A percentile compares a stretch with the other conserved stretches of the same genome.
Evolutionary conservation across 2,113 vertebrate species (phyloP).

Genomic region (Burhinus oedicnemus): DNA sequence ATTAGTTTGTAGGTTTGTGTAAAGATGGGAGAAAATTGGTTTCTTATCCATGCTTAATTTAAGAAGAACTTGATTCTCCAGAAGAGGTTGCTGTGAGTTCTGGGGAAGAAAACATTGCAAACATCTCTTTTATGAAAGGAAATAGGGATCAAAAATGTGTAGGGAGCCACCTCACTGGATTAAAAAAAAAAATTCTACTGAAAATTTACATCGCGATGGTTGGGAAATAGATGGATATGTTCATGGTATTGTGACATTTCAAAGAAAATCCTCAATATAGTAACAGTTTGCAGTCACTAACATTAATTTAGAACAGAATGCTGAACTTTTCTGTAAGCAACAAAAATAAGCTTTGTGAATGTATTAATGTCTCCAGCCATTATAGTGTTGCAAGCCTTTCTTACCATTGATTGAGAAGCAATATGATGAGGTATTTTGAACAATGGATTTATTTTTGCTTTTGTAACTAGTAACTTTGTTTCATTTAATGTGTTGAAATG

Average conservation of each 20-base stretch:
- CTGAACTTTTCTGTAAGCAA: conserved; percentile 6
- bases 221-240: neutral
- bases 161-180: neutral
- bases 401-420: conserved; percentile 10
- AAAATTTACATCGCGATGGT: neutral
- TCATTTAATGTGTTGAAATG: conserved; percentile 5
- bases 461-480: neutral
- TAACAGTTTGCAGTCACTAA: neutral
- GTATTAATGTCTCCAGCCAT: neutral
- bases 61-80: neutral
- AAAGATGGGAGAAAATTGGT: neutral
- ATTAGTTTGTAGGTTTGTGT: neutral
- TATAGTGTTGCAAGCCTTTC: neutral
- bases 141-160: neutral
- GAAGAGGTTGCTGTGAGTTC: neutral
- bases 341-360: neutral
- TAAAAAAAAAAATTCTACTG: neutral
- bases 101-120: neutral
- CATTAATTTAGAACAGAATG: neutral
- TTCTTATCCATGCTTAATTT: neutral
- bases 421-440: conserved; percentile 19
- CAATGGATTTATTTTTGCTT: conserved; percentile 23
- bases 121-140: neutral
- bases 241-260: neutral
- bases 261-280: neutral